A percentile compares a stretch with the other conserved stretches of the same genome.
Evolutionary conservation across 2,797 vertebrate species (phyloP).

Genomic region (Syngnathus acus): DNA sequence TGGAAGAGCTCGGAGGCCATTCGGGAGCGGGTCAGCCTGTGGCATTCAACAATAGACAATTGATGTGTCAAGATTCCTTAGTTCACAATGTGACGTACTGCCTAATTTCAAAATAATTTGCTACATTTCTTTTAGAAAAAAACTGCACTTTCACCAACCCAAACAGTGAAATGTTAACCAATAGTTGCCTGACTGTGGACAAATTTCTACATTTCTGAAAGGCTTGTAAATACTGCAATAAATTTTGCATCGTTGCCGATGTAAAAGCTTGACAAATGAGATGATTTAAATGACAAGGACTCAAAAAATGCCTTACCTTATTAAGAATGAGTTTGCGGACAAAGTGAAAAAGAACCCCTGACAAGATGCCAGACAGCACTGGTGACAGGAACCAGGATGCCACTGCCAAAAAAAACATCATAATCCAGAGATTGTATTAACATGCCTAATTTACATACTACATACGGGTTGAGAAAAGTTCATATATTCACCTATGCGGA

Average conservation of each 20-base stretch:
- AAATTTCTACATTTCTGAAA: background rate
- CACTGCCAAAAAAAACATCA: slow-evolving; percentile 49
- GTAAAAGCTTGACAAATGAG: background rate
- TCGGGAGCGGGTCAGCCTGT: slow-evolving; percentile 85
- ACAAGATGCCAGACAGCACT: slow-evolving; percentile 90
- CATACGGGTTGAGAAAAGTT: background rate
- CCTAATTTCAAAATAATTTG: background rate
- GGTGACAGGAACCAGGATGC: slow-evolving; percentile 95
- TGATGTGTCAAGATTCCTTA: background rate
- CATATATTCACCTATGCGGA: slow-evolving; percentile 79
- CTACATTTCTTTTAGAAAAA: background rate
- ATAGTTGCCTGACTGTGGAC: background rate
- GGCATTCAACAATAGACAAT: slow-evolving; percentile 6
- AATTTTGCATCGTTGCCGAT: background rate
- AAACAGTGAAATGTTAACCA: background rate
- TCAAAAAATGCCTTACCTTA: slow-evolving; percentile 71
- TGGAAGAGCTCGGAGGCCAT: slow-evolving; percentile 84
- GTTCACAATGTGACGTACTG: background rate
- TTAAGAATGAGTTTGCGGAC: slow-evolving; percentile 82
- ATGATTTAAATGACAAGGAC: background rate
- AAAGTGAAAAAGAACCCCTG: slow-evolving; percentile 84
- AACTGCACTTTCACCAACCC: too few species aligned
- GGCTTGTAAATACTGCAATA: background rate
- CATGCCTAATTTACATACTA: background rate
- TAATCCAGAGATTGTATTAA: background rate